Percentiles rank a stretch among this genome's conserved stretches.
Conservation (phyloP, 2,888 invertebrate genomes). For the Allacma fusca region DNA sequence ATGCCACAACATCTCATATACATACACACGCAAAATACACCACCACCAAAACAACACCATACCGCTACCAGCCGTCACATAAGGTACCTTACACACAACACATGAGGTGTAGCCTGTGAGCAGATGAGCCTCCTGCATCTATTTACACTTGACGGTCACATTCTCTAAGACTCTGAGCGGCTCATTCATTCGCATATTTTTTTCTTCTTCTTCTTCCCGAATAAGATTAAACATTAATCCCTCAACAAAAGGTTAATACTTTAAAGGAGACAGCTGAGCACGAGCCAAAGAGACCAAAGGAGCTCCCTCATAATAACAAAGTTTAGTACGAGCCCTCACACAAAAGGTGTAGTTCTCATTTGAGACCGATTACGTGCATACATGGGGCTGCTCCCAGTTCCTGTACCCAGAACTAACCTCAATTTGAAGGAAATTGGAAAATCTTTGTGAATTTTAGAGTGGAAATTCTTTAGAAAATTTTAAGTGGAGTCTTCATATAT, state of each 20-base stretch:
- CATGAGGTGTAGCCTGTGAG: neutral
- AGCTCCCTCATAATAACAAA: neutral
- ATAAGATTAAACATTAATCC: slow-evolving; percentile 7
- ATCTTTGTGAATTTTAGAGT: slow-evolving; percentile 16
- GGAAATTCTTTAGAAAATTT: slow-evolving; percentile 7
- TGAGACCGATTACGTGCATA: neutral
- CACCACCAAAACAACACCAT: neutral
- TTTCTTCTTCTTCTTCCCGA: slow-evolving; percentile 6
- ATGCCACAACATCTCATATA: neutral
- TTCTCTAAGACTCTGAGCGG: neutral
- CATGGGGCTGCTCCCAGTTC: neutral
- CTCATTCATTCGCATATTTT: slow-evolving; percentile 12
- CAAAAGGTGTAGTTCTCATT: neutral
- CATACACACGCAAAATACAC: slow-evolving; percentile 1
- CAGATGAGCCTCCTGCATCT: slow-evolving; percentile 8
- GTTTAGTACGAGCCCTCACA: neutral
- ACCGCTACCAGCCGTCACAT: neutral
- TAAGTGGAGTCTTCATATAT: neutral
- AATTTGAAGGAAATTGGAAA: slow-evolving; percentile 1
- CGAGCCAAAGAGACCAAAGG: slow-evolving; percentile 8
- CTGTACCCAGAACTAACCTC: neutral
- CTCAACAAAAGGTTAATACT: neutral
- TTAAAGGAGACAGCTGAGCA: neutral
- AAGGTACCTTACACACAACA: neutral
- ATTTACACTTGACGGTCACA: slow-evolving; percentile 12